Percentiles rank a stretch among this genome's conserved stretches.
These are phyloP conservation scores for Sarcophaga carnaria DNA, from an alignment of 2,888 invertebrate genomes.

Conservation along the genomic window DNA sequence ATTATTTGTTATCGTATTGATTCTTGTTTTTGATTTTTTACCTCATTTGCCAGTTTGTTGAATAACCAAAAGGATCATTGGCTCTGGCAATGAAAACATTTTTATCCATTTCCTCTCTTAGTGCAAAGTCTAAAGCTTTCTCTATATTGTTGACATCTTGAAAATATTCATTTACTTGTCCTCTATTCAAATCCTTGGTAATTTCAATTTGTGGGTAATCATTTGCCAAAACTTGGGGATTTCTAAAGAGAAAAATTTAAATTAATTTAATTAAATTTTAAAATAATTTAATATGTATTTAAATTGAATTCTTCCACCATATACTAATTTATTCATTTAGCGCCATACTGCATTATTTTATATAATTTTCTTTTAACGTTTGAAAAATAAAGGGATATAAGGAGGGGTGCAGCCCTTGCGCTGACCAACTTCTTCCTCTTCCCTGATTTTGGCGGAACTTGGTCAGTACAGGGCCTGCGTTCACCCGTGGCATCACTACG, in stretches of 20 bases:
- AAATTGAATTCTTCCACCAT: too few relatives aligned
- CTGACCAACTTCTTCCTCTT: too few relatives aligned
- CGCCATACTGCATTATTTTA: too few relatives aligned
- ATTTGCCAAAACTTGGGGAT: constrained; percentile 32
- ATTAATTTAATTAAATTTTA: background rate
- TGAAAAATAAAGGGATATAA: too few relatives aligned
- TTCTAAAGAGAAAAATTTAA: constrained; percentile 38
- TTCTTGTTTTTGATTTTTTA: constrained; percentile 58
- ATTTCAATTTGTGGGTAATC: constrained; percentile 66
- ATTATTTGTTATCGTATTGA: background rate
- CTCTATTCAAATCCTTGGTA: constrained; percentile 57
- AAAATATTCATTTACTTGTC: constrained; percentile 30
- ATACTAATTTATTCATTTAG: too few relatives aligned
- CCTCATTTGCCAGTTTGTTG: constrained; percentile 79
- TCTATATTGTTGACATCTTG: constrained; percentile 33
- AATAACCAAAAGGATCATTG: constrained; percentile 81
- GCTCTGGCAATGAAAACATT: constrained; percentile 79
- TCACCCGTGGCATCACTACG: too few relatives aligned
- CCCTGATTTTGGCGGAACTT: too few relatives aligned
- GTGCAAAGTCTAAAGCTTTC: constrained; percentile 22
- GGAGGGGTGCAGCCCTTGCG: too few relatives aligned
- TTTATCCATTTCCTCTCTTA: constrained; percentile 66
- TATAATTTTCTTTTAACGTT: too few relatives aligned
- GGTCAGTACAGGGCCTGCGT: too few relatives aligned
- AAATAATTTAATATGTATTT: too few relatives aligned